phyloP scores from a whole-genome alignment of 2,888 invertebrate genomes.

The Eledona agricola region DNA sequence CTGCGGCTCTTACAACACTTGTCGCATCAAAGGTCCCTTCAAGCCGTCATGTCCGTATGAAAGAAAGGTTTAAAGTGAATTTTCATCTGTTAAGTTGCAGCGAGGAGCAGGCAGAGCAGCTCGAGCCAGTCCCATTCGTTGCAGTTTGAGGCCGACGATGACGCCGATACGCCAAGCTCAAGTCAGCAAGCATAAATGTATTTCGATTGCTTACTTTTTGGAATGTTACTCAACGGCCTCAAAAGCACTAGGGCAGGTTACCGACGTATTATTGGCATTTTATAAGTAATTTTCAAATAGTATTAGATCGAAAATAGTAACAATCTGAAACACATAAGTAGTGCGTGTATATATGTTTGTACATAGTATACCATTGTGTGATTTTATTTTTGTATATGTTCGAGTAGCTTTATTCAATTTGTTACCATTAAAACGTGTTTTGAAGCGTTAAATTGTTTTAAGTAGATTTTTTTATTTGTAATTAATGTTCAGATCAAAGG shows the following conservation, averaged over 20 bases:
- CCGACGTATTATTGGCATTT: constrained; percentile 21
- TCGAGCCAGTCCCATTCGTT: constrained; percentile 7
- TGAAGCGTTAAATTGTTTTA: constrained; percentile 14
- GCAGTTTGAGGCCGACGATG: constrained; percentile 11
- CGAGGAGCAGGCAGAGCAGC: constrained; percentile 18
- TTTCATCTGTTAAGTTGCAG: constrained; percentile 13
- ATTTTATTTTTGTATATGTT: constrained; percentile 29
- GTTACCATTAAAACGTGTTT: constrained; percentile 12
- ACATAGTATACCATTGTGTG: constrained; percentile 20
- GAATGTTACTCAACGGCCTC: no score
- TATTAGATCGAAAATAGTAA: constrained; percentile 4
- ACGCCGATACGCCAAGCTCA: constrained; percentile 22
- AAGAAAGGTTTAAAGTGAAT: neutral
- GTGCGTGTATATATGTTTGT: constrained; percentile 21
- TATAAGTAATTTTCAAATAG: constrained; percentile 6
- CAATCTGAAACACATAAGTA: neutral
- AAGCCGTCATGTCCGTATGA: constrained; percentile 39
- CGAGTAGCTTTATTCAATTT: constrained; percentile 8
- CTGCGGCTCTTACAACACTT: constrained; percentile 93
- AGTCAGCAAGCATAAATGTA: constrained; percentile 17
- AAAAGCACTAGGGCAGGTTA: constrained; percentile 4
- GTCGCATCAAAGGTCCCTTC: constrained; percentile 74
- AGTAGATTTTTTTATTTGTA: constrained; percentile 7
- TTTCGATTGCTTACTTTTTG: no score
- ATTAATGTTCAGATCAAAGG: neutral